These are phyloP conservation scores for Apeltes quadracus DNA, from an alignment of 2,113 vertebrate genomes.

Conservation along the genomic window DNA sequence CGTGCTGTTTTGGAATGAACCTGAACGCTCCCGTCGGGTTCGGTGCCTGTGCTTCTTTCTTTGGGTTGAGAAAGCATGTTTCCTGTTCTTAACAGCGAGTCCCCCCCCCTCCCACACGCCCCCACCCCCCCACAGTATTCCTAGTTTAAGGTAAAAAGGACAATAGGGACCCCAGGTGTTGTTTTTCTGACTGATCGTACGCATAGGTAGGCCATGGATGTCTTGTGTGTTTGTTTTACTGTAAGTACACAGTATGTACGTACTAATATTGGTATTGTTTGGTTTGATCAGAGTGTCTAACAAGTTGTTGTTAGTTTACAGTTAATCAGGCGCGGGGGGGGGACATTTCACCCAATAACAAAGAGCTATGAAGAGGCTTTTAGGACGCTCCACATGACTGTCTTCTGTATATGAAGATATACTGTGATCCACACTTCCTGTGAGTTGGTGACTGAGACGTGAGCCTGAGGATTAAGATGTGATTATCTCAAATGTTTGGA, in stretches of 20 bases:
- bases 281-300: constrained; percentile 52
- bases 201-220: constrained; percentile 38
- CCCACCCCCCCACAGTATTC: constrained; percentile 27
- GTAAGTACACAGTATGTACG: constrained; percentile 50
- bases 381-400: constrained; percentile 14
- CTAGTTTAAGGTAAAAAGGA: constrained; percentile 23
- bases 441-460: constrained; percentile 54
- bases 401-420: constrained; percentile 71
- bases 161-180: constrained; percentile 25
- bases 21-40: constrained; percentile 69
- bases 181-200: constrained; percentile 34
- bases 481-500: constrained; percentile 29
- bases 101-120: constrained; percentile 28
- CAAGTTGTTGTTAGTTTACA: constrained; percentile 62
- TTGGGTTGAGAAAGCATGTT: constrained; percentile 55
- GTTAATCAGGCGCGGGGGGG: constrained; percentile 39
- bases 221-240: constrained; percentile 52
- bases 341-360: constrained; percentile 21
- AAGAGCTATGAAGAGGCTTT: constrained; percentile 15
- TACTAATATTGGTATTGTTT: constrained; percentile 43
- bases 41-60: constrained; percentile 67
- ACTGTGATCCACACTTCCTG: constrained; percentile 58
- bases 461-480: constrained; percentile 45
- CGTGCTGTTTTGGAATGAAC: constrained; percentile 64
- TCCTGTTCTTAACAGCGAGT: constrained; percentile 41